Base-by-base conservation (phyloP, 2,888 invertebrate species). In the Syrphus vitripennis region DNA sequence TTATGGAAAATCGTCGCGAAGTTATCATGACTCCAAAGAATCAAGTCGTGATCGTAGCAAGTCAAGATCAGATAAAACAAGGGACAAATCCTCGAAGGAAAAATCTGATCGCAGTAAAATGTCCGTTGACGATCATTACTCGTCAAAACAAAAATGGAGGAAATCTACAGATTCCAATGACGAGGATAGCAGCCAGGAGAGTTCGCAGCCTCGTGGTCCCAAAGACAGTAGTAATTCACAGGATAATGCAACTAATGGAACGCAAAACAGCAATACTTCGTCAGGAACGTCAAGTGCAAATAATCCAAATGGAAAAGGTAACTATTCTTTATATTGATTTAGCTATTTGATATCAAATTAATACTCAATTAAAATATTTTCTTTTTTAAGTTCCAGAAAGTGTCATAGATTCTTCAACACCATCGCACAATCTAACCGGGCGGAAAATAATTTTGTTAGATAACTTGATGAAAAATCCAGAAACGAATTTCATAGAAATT, bases 141-240 rank as follows among this genome's bases (percentile, higher is more conserved):
- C 95, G 88, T 93, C 94, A 5, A 95, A 95, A 42, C 94, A 94
- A 0, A 95, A 94, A 70, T 94, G 94, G 88, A 94, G 97, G 7
- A 93, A 96, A 63, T 97, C 97, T 0, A 96, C 96, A 0, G 97
- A 97, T 92, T 97, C 97, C 0, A 96, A 96, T 88, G 96, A 95
- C 5, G 89, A 92, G 12, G 94, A 93, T 75, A 93, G 94, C 2
- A 93, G 93, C 0, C 88, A 89, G 0, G 88, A 89, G 3, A 76
- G 63, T 2, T 40, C 67, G 0, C 50, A 69, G 4, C 16, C 42
- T 4, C 24, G 29, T 16, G 59, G 26, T 34, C 76, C 72, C 0
- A 86, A 78, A 5, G 75, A 82, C 5, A 76, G 19, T n/a, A 76
- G 80, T 21, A 53, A 50, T 59, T 78, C 86, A 0, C 48, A 45